A percentile compares a stretch with the other conserved stretches of the same genome.
Conservation (phyloP, 2,113 vertebrate species). For the Pavo muticus region DNA sequence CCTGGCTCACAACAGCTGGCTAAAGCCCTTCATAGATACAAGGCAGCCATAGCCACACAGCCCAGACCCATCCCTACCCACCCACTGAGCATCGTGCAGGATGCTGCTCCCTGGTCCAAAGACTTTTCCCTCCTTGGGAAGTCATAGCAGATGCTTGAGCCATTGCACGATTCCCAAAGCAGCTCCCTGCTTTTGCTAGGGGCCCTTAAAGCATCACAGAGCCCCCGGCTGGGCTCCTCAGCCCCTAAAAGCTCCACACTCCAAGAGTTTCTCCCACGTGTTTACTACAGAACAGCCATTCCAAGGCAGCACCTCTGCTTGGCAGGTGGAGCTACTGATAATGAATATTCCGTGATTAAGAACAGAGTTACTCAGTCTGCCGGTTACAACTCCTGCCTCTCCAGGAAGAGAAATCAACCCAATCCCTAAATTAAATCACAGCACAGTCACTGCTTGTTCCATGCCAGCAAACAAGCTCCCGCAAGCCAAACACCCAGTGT, state of each 20-base stretch:
- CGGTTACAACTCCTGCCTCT: neutral
- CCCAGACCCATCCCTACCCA: neutral
- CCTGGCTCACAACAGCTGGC: neutral
- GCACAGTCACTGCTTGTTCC: neutral
- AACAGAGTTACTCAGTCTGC: neutral
- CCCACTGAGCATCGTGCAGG: neutral
- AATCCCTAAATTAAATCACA: constrained; percentile 19
- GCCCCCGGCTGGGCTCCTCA: neutral
- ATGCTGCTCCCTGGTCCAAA: neutral
- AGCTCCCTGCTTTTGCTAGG: neutral
- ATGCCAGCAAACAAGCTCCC: constrained; percentile 33
- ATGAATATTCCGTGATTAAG: neutral
- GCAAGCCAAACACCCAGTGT: neutral
- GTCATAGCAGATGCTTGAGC: neutral
- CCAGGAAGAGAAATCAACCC: neutral
- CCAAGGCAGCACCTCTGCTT: neutral
- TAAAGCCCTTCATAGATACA: neutral
- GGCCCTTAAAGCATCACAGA: neutral
- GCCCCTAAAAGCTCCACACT: neutral
- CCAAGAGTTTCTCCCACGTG: neutral
- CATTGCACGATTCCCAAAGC: no score
- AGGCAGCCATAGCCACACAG: accelerated
- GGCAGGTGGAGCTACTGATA: neutral
- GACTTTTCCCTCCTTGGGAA: neutral
- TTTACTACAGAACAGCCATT: neutral